Conservation (phyloP, 2,888 invertebrate genomes). For the Thalpophila matura region DNA sequence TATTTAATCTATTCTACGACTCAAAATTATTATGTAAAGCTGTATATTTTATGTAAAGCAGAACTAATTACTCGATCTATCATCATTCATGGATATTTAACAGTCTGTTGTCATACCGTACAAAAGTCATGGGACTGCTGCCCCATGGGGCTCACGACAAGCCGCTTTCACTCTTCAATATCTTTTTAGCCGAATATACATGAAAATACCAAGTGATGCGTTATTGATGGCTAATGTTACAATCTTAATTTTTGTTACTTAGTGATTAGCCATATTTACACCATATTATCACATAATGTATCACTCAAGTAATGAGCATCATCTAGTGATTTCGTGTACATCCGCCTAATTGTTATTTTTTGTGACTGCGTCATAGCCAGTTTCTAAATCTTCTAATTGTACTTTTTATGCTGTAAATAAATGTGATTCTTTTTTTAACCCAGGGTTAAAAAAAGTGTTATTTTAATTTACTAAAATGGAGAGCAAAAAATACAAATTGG, state of each 20-base stretch:
- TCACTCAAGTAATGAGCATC: no score
- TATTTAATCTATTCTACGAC: neutral
- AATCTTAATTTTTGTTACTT: no score
- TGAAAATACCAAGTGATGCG: no score
- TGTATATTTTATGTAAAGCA: slow-evolving; percentile 32
- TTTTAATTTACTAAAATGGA: slow-evolving; percentile 7
- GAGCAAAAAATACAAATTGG: slow-evolving; percentile 3
- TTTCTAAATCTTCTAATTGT: no score
- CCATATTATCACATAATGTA: no score
- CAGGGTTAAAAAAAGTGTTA: neutral
- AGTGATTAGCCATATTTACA: no score
- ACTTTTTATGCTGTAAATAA: no score
- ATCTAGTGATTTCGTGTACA: no score
- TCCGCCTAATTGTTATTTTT: no score
- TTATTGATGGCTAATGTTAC: no score
- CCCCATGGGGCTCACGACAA: slow-evolving; percentile 19
- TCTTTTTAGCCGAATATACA: slow-evolving; percentile 43
- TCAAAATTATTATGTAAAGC: slow-evolving; percentile 15
- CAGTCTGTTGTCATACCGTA: slow-evolving; percentile 25
- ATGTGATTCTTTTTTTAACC: slow-evolving; percentile 27
- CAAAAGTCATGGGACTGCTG: slow-evolving; percentile 34
- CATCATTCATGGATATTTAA: slow-evolving; percentile 40
- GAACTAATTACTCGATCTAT: slow-evolving; percentile 31
- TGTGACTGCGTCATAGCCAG: no score
- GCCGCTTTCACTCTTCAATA: slow-evolving; percentile 47